phyloP scores from a whole-genome alignment of 2,888 invertebrate genomes.

The Hipparchia sbordonii region DNA sequence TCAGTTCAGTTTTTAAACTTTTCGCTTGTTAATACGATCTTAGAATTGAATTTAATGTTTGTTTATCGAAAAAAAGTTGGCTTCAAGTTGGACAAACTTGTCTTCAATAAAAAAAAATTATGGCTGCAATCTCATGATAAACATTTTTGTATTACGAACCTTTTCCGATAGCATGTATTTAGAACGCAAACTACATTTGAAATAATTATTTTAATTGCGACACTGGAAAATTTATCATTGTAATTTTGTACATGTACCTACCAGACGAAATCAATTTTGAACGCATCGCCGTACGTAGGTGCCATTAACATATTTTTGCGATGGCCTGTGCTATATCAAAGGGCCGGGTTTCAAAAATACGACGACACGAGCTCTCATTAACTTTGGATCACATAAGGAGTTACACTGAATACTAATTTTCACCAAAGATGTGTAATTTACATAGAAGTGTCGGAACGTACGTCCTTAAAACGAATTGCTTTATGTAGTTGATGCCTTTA shows the following conservation, averaged over 20 bases:
- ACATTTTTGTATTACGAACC: no score
- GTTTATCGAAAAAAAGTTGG: no score
- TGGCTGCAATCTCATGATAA: no score
- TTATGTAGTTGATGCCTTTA: neutral
- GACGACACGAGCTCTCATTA: slow-evolving; percentile 71
- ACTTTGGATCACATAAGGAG: slow-evolving; percentile 78
- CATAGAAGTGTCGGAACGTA: slow-evolving; percentile 53
- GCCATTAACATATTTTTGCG: slow-evolving; percentile 77
- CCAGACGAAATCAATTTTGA: slow-evolving; percentile 30
- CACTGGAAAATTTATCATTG: neutral
- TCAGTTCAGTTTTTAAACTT: no score
- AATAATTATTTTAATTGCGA: no score
- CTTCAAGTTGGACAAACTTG: no score
- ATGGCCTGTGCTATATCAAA: slow-evolving; percentile 69
- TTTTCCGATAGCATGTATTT: no score
- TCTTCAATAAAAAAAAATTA: no score
- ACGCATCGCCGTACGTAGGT: slow-evolving; percentile 48
- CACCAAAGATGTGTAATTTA: slow-evolving; percentile 51
- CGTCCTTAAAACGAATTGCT: neutral
- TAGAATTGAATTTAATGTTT: no score
- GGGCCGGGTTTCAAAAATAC: slow-evolving; percentile 76
- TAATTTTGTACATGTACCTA: slow-evolving; percentile 11
- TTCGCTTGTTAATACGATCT: no score
- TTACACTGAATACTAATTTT: slow-evolving; percentile 75
- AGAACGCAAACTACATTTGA: neutral